A percentile compares a stretch with the other conserved stretches of the same genome.
Evolutionary conservation across 2,797 vertebrate genomes (phyloP).

Genomic region (Mus spretus): DNA sequence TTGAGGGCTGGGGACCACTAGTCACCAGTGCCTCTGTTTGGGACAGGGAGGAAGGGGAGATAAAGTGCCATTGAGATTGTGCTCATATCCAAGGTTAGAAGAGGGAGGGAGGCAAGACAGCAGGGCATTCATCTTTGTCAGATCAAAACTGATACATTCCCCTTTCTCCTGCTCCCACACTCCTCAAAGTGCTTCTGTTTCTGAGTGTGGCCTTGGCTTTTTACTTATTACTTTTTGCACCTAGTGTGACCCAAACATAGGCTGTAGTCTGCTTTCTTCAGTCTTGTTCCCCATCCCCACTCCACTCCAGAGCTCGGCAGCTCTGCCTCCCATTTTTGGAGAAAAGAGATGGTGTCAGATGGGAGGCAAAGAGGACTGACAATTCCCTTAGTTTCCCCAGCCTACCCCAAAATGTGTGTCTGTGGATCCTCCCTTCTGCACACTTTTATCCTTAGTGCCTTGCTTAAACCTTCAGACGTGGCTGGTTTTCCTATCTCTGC

Average conservation of each 20-base stretch:
- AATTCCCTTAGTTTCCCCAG: constrained; percentile 49
- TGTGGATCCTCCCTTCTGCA: constrained; percentile 11
- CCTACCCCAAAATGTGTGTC: constrained; percentile 32
- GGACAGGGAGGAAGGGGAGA: neutral
- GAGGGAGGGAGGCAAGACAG: neutral
- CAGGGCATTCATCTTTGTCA: neutral
- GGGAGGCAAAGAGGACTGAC: neutral
- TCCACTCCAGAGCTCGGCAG: neutral
- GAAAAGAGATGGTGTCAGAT: constrained; percentile 18
- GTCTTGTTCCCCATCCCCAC: neutral
- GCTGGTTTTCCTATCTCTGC: neutral
- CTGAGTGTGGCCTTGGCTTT: constrained; percentile 28
- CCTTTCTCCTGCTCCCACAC: neutral
- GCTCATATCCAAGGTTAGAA: neutral
- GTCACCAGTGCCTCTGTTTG: constrained; percentile 15
- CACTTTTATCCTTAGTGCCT: neutral
- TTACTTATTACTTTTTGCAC: constrained; percentile 32
- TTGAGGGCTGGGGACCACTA: constrained; percentile 10
- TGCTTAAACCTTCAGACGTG: neutral
- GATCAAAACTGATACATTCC: constrained; percentile 9
- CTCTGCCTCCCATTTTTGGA: constrained; percentile 47
- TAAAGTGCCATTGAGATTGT: neutral
- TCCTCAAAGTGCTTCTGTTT: constrained; percentile 33
- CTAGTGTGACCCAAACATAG: constrained; percentile 40
- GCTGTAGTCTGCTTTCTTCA: constrained; percentile 38